Evolutionary conservation across 2,888 invertebrate species (phyloP).

Genomic region (Blastobasis adustella): DNA sequence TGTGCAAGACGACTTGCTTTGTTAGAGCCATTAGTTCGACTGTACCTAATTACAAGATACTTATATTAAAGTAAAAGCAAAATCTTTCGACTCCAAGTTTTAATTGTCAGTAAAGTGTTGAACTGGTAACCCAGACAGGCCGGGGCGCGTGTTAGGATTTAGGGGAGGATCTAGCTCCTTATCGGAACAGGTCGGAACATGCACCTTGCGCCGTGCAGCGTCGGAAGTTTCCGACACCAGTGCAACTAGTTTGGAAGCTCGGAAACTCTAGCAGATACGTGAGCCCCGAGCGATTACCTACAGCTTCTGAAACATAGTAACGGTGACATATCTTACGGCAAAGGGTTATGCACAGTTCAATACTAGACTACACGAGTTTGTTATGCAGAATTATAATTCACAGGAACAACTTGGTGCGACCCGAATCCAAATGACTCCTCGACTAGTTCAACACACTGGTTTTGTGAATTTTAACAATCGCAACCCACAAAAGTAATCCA

Average conservation of each 20-base stretch:
- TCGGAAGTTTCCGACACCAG: constrained; percentile 62
- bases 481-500: no score
- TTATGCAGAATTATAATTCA: no score
- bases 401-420: no score
- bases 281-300: constrained; percentile 59
- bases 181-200: constrained; percentile 59
- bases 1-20: no score
- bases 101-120: constrained; percentile 44
- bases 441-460: no score
- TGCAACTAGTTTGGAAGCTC: constrained; percentile 69
- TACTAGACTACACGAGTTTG: no score
- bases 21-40: no score
- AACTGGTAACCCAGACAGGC: constrained; percentile 21
- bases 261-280: constrained; percentile 70
- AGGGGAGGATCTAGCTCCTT: constrained; percentile 53
- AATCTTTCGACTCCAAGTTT: constrained; percentile 26
- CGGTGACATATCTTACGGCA: constrained; percentile 7
- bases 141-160: constrained; percentile 51
- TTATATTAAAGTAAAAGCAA: neutral
- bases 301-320: constrained; percentile 14
- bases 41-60: no score
- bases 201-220: constrained; percentile 52
- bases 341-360: constrained; percentile 4
- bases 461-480: no score
- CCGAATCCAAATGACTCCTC: no score